Evolutionary conservation across 1,140 invertebrate species (phyloP).

Genomic region (Heliconius hermathena): DNA sequence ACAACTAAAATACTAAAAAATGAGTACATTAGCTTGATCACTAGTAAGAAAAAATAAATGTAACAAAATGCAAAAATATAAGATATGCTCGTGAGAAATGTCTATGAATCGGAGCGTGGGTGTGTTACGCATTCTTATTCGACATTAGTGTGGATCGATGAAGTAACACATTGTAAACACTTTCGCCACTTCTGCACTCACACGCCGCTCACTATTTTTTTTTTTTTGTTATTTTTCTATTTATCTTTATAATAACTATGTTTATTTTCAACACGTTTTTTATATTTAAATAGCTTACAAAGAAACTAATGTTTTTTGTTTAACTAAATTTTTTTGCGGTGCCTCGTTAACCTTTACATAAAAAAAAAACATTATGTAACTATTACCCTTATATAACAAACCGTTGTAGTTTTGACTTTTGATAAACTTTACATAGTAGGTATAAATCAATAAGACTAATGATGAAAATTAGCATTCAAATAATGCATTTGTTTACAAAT

Average conservation of each 20-base stretch:
- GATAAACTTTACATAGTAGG: not conserved
- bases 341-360: not conserved
- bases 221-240: too few species aligned
- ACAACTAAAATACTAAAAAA: too few species aligned
- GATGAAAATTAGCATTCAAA: not conserved
- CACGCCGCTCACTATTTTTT: not conserved
- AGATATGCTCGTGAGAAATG: conserved; percentile 57
- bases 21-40: too few species aligned
- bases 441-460: not conserved
- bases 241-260: too few species aligned
- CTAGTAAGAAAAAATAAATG: not conserved
- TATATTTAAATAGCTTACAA: not conserved
- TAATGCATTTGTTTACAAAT: too few species aligned
- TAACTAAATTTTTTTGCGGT: not conserved
- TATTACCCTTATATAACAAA: not conserved
- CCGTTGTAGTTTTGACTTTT: not conserved
- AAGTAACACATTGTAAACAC: conserved; percentile 65
- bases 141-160: conserved; percentile 66
- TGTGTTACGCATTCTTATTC: conserved; percentile 66
- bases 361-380: not conserved
- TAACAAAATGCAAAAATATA: not conserved
- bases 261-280: not conserved
- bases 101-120: conserved; percentile 71
- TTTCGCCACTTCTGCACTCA: conserved; percentile 56
- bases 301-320: not conserved